Base-by-base conservation (phyloP, 2,797 vertebrate genomes). In the Macrochelys suwanniensis region DNA sequence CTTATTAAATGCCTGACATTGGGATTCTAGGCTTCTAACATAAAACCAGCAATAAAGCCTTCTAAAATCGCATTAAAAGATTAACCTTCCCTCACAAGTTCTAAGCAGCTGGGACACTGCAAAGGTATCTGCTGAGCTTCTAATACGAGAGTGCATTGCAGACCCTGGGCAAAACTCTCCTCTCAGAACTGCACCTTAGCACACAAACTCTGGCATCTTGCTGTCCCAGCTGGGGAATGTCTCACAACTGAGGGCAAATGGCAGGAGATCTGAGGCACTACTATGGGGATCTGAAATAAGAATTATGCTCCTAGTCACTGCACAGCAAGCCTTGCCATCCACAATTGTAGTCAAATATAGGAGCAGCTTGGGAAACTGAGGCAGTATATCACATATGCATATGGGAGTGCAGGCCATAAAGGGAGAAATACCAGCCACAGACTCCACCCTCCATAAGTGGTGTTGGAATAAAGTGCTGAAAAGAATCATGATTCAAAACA, bases 41-140 rank as follows among this genome's bases (percentile, higher is more conserved):
- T 11, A 80, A 96, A 96, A 91, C 45, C 6, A 91, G 92, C 86
- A 95, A 82, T 76, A 88, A 92, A 95, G 49, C 57, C 76, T 68
- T 85, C 74, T 28, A 87, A 96, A 97, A 97, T 95, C 95, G 88
- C 94, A 96, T 97, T 97, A 96, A 96, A 96, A 96, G 94, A 94
- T 97, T 96, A 97, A 84, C 54, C 54, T 93, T 54, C 84, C 90
- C 50, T 96, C 92, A 80, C 51, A 92, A 85, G 82, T 86, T 79
- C 57, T 33, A 51, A 89, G 54, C 68, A 91, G 90, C 92, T 89
- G 89, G 87, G 93, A 89, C 80, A 37, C 7, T 78, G 77, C 84
- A 85, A 87, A 88, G 57, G 79, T 76, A 68, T 11, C 80, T 83
- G 92, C 61, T 92, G 61, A 94, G 89, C 86, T 89, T 53, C 84